A percentile compares a stretch with the other conserved stretches of the same genome.
phyloP scores from a whole-genome alignment of 2,888 invertebrate genomes.

The Ophion ventricosus region DNA sequence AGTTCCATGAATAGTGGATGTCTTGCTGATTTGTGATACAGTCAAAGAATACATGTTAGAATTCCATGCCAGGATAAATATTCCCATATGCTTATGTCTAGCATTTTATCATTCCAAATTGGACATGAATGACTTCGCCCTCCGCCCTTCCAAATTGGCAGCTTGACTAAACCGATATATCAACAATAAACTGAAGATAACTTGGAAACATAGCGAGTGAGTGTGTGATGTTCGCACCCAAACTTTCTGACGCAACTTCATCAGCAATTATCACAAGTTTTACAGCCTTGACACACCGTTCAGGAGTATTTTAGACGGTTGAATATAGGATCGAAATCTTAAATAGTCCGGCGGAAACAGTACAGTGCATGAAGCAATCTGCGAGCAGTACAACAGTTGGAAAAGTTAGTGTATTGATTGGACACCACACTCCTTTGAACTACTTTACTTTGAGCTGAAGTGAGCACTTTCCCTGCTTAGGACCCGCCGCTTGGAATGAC shows the following conservation, averaged over 20 bases:
- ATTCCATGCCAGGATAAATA: too few species aligned
- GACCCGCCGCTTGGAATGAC: slow-evolving; percentile 16
- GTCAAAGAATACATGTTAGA: too few species aligned
- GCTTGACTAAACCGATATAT: too few species aligned
- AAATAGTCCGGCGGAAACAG: slow-evolving; percentile 31
- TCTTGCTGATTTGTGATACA: too few species aligned
- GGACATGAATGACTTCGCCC: too few species aligned
- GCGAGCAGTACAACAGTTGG: slow-evolving; percentile 21
- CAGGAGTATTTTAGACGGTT: slow-evolving; percentile 7
- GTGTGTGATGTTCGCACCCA: too few species aligned
- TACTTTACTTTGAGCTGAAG: slow-evolving; percentile 43
- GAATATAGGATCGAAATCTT: slow-evolving; percentile 22
- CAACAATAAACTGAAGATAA: too few species aligned
- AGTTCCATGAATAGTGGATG: too few species aligned
- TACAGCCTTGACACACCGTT: neutral
- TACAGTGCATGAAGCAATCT: neutral
- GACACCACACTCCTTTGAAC: slow-evolving; percentile 35
- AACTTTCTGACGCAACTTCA: neutral
- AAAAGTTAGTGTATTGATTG: slow-evolving; percentile 51
- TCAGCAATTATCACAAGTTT: neutral
- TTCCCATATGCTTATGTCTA: too few species aligned
- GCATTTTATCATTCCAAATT: too few species aligned
- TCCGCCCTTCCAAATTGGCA: too few species aligned
- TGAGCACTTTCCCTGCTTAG: slow-evolving; percentile 4
- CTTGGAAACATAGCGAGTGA: too few species aligned